Evolutionary conservation across 2,888 invertebrate species (phyloP), one percentile per base, ranked within the genome.

Genomic region (Argyresthia goedartella): DNA sequence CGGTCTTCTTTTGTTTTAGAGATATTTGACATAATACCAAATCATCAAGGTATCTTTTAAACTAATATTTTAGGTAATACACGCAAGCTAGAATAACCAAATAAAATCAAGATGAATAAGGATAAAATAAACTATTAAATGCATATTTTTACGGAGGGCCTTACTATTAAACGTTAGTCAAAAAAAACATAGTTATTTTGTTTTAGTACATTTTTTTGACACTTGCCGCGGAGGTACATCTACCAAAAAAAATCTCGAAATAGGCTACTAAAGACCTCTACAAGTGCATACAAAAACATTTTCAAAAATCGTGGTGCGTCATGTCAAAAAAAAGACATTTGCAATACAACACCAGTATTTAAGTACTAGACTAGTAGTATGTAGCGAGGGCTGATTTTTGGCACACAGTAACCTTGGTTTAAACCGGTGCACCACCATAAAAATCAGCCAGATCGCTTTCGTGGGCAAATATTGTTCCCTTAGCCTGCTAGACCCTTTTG

Each of bases 121-220:
- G 6, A 54, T 25, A 39, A 50, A 43, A 43, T 52, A 45, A 14
- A 53, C 44, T 36, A 33, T 36, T 33, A 47, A 39, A 46, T 43
- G 44, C 44, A 16, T 34, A 33, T 34, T 47, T 50, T 15, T n/a
- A n/a, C 13, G 44, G 46, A 42, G 16, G 10, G 33, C 11, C 39
- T 6, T 52, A 51, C 15, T 16, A 52, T 33, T 53, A 53, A 53
- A 53, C 35, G 36, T 53, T 35, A 47, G 48, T 16, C 39, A 25
- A 42, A 35, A 35, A 41, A 45, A 14, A 44, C 44, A 4, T 45
- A 45, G 45, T 45, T 45, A 4, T 14, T 45, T 45, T 14, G 10
- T 45, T 45, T 14, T 14, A 45, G 45, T 41, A 15, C 45, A 14
- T 13, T 45, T 45, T 44, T 45, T 45, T 45, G 10, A 45, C 45